Conservation (phyloP, 2,113 vertebrate species). For the Heterotilapia buettikoferi region DNA sequence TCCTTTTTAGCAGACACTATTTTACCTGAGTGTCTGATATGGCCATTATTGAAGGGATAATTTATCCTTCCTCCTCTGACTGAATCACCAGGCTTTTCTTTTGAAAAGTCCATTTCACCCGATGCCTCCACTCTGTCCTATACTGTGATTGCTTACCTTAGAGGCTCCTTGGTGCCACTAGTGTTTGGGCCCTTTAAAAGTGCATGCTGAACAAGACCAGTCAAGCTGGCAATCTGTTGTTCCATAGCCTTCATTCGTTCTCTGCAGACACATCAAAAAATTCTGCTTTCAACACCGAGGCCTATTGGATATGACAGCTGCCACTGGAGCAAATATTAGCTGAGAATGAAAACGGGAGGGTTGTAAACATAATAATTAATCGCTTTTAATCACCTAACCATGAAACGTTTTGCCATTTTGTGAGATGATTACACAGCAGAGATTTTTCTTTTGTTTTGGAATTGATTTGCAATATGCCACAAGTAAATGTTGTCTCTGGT, state of each 20-base stretch:
- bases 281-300: constrained; percentile 59
- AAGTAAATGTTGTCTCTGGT: neutral
- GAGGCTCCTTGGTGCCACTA: constrained; percentile 88
- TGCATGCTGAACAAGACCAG: constrained; percentile 97
- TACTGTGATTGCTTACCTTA: constrained; percentile 81
- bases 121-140: constrained; percentile 32
- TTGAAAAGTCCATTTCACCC: constrained; percentile 28
- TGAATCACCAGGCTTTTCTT: neutral
- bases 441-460: neutral
- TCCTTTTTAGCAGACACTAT: constrained; percentile 10
- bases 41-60: neutral
- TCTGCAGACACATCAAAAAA: constrained; percentile 88
- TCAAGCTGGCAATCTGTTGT: constrained; percentile 99
- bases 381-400: neutral
- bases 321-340: neutral
- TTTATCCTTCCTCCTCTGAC: constrained; percentile 22
- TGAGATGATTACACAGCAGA: neutral
- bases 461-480: neutral
- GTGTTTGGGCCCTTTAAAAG: constrained; percentile 94
- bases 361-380: neutral
- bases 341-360: neutral
- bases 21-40: constrained; percentile 11
- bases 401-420: neutral
- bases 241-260: constrained; percentile 99
- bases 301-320: constrained; percentile 20